phyloP scores from a whole-genome alignment of 1,140 invertebrate species.

The Drosophila pandora region DNA sequence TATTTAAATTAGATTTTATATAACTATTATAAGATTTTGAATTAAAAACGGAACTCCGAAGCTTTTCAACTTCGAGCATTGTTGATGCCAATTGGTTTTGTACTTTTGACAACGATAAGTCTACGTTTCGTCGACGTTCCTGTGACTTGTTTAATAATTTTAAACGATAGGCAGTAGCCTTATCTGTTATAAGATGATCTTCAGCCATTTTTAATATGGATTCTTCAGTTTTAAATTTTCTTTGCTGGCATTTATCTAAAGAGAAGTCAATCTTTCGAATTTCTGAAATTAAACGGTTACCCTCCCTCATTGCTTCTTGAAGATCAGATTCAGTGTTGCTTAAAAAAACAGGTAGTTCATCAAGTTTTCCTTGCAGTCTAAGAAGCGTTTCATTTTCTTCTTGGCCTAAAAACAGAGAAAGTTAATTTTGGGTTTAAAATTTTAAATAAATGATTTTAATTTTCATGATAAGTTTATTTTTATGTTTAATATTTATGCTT shows the following conservation, averaged over 20 bases:
- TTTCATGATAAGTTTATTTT: too few species aligned
- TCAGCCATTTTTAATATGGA: constrained; percentile 87
- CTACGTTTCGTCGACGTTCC: constrained; percentile 84
- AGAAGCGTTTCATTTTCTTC: constrained; percentile 69
- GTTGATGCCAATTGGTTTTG: constrained; percentile 87
- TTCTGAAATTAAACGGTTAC: constrained; percentile 57
- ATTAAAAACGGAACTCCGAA: constrained; percentile 73
- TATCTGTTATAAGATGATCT: constrained; percentile 88
- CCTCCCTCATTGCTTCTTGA: constrained; percentile 84
- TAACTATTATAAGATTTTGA: constrained; percentile 51
- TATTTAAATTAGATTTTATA: constrained; percentile 31
- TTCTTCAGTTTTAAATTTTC: constrained; percentile 87
- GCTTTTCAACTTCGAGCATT: constrained; percentile 86
- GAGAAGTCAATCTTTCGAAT: constrained; percentile 73
- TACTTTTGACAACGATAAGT: constrained; percentile 86
- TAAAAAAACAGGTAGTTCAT: constrained; percentile 85
- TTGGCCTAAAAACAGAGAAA: constrained; percentile 60
- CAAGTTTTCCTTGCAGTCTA: constrained; percentile 85
- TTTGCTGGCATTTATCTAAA: constrained; percentile 84
- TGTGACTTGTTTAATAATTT: constrained; percentile 84
- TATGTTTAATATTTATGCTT: too few species aligned
- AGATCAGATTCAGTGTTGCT: constrained; percentile 87
- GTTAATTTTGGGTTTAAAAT: background rate
- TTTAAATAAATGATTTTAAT: too few species aligned
- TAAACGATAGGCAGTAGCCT: constrained; percentile 85